Conservation (phyloP, 2,113 vertebrate species). For the pig (Sus scrofa) region DNA sequence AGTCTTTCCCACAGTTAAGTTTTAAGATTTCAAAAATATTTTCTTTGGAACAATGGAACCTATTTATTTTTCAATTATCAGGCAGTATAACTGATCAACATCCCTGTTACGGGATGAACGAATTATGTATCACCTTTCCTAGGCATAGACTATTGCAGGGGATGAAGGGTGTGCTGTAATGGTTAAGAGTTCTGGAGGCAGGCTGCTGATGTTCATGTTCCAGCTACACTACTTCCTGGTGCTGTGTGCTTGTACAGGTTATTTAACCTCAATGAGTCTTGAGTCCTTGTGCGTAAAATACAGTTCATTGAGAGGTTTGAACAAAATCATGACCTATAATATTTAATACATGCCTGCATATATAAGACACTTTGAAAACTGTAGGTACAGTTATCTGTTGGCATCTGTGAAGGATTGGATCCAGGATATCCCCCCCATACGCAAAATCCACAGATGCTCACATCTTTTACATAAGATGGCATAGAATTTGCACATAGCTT, state of each 20-base stretch:
- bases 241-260: neutral
- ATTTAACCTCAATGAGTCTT: neutral
- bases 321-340: neutral
- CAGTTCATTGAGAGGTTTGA: neutral
- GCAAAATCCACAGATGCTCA: neutral
- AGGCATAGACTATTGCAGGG: neutral
- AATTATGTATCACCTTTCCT: neutral
- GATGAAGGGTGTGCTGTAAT: neutral
- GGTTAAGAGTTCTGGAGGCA: neutral
- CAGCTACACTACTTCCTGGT: neutral
- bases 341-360: neutral
- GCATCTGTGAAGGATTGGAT: neutral
- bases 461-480: neutral
- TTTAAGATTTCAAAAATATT: constrained; percentile 25
- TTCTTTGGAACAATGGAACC: constrained; percentile 7
- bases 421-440: neutral
- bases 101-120: neutral
- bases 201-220: neutral
- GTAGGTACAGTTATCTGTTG: neutral
- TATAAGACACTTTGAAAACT: neutral
- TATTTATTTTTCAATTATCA: constrained; percentile 14
- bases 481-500: neutral
- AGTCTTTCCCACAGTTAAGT: neutral
- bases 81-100: neutral
- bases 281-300: neutral